These are phyloP conservation scores for Anastrepha ludens DNA, from an alignment of 1,140 invertebrate species.

Conservation along the genomic window DNA sequence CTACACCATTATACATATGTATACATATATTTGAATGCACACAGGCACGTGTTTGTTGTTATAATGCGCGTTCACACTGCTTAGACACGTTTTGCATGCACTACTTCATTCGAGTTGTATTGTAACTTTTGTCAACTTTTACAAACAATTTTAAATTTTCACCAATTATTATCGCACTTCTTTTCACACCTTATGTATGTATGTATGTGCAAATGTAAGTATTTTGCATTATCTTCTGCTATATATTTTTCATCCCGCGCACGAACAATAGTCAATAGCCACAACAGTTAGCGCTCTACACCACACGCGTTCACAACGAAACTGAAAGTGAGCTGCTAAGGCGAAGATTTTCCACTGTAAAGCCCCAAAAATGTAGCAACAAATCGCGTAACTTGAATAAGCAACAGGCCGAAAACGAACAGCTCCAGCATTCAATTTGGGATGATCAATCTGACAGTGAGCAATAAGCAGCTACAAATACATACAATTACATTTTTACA, in stretches of 20 bases:
- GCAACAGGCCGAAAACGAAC: neutral
- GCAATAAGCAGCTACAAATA: neutral
- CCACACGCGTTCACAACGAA: conserved; percentile 46
- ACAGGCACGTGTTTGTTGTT: neutral
- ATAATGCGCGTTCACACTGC: neutral
- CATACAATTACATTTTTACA: neutral
- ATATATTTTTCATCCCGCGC: neutral
- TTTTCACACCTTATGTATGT: neutral
- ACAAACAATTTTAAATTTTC: neutral
- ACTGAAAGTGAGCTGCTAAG: conserved; percentile 40
- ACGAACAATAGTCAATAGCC: neutral
- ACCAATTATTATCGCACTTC: neutral
- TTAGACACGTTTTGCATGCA: neutral
- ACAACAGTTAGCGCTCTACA: neutral
- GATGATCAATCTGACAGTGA: conserved; percentile 17
- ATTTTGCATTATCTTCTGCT: neutral
- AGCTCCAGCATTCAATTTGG: conserved; percentile 26
- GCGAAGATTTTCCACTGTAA: neutral
- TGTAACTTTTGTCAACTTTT: neutral
- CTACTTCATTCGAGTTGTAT: neutral
- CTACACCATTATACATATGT: too few species aligned
- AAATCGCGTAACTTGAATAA: neutral
- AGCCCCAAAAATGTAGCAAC: conserved; percentile 37
- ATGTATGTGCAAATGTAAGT: neutral
- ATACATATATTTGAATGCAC: neutral